phyloP scores from a whole-genome alignment of 2,797 vertebrate species.

The Coregonus sp. region DNA sequence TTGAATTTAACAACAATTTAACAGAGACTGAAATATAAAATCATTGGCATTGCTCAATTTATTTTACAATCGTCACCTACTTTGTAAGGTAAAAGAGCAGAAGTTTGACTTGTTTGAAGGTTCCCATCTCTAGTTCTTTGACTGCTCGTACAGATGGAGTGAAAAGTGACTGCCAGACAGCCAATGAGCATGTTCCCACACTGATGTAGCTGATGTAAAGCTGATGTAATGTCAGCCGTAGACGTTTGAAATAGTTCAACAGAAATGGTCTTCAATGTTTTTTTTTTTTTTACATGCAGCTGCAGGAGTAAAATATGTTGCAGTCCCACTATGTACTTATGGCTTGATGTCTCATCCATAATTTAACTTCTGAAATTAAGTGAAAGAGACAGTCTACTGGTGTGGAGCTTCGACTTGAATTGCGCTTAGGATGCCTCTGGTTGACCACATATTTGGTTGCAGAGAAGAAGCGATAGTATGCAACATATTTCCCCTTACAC shows the following conservation, averaged over 20 bases:
- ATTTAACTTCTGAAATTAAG: not conserved
- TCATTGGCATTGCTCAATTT: not conserved
- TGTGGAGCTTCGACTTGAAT: not conserved
- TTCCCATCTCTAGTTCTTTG: not conserved
- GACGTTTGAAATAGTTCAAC: not conserved
- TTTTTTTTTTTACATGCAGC: not conserved
- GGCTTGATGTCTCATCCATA: not conserved
- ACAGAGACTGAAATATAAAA: not conserved
- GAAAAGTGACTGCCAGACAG: not conserved
- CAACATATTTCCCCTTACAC: slow-evolving; percentile 3
- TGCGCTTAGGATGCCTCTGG: not conserved
- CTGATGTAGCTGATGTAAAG: not conserved
- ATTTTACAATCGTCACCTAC: not conserved
- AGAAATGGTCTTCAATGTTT: not conserved
- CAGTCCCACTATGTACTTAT: slow-evolving; percentile 7
- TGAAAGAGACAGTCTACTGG: not conserved
- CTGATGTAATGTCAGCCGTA: not conserved
- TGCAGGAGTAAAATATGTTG: no score
- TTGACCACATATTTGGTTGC: not conserved
- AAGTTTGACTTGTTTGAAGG: not conserved
- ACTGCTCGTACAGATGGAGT: not conserved
- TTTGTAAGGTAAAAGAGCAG: not conserved
- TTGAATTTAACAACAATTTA: no score
- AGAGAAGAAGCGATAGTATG: not conserved
- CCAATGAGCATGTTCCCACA: not conserved